Percentiles rank a stretch among this genome's conserved stretches.
These are phyloP conservation scores for Cremastinae sp. DNA, from an alignment of 2,888 invertebrate species.

Conservation along the genomic window DNA sequence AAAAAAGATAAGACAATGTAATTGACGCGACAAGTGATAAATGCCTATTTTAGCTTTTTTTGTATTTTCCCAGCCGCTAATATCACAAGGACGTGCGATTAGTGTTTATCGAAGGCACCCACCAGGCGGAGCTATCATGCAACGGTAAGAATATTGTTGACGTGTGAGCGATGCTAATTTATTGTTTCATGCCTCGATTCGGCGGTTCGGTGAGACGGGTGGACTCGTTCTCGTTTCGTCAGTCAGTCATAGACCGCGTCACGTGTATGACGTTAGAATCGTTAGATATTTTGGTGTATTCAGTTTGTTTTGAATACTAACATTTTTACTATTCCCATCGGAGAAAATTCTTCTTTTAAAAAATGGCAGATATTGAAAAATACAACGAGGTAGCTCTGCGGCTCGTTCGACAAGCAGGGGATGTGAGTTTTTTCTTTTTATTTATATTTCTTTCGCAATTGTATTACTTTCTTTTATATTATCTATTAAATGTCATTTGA, in stretches of 20 bases:
- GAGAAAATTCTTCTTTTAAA: not conserved
- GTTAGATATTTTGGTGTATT: no score
- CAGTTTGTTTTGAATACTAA: no score
- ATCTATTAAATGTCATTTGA: no score
- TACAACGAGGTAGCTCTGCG: conserved; percentile 85
- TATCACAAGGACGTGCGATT: not conserved
- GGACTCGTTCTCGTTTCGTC: not conserved
- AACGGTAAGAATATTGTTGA: not conserved
- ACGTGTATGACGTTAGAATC: no score
- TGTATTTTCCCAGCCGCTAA: not conserved
- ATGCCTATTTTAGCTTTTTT: not conserved
- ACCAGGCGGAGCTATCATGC: not conserved
- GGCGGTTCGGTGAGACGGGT: no score
- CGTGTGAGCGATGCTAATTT: not conserved
- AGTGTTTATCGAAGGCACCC: not conserved
- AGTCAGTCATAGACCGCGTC: conserved; percentile 15
- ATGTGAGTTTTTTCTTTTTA: conserved; percentile 79
- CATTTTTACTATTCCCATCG: no score
- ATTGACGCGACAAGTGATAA: not conserved
- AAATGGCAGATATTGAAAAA: conserved; percentile 81
- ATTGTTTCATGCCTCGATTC: no score
- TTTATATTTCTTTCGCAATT: conserved; percentile 15
- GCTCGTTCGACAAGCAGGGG: conserved; percentile 87
- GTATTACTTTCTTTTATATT: not conserved
- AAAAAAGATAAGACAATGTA: conserved; percentile 12